phyloP scores from a whole-genome alignment of 2,797 vertebrate species.

The Anas acuta region DNA sequence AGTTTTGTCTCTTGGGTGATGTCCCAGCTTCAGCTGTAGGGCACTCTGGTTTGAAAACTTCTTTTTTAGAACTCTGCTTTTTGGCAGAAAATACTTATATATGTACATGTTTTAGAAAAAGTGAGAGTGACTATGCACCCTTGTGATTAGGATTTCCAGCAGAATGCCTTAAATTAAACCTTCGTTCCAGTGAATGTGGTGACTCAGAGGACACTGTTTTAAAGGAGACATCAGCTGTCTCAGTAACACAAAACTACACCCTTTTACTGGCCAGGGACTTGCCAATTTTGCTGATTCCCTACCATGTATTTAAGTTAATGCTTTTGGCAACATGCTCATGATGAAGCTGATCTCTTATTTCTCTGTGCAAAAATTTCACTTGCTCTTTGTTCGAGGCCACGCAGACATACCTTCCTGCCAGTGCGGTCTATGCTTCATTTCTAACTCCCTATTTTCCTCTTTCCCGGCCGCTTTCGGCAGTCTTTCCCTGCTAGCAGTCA shows the following conservation, averaged over 20 bases:
- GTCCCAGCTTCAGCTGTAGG: background rate
- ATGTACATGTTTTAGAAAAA: background rate
- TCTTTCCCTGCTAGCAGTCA: background rate
- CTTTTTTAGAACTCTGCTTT: background rate
- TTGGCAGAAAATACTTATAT: background rate
- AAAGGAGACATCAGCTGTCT: background rate
- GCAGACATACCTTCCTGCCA: background rate
- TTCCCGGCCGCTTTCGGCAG: accelerated
- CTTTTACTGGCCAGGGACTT: background rate
- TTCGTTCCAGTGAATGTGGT: background rate
- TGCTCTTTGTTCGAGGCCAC: background rate
- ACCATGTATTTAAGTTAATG: accelerated
- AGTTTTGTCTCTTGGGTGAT: background rate
- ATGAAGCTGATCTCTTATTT: background rate
- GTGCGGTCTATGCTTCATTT: background rate
- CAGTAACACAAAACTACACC: background rate
- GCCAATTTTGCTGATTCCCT: background rate
- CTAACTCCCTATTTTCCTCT: background rate
- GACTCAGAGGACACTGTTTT: background rate
- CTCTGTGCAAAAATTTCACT: background rate
- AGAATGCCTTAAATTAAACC: background rate
- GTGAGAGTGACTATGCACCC: background rate
- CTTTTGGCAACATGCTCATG: background rate
- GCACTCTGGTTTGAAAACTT: background rate
- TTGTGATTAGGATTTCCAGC: background rate